phyloP scores from a whole-genome alignment of 1,140 invertebrate species.

The Subanguina moxae region DNA sequence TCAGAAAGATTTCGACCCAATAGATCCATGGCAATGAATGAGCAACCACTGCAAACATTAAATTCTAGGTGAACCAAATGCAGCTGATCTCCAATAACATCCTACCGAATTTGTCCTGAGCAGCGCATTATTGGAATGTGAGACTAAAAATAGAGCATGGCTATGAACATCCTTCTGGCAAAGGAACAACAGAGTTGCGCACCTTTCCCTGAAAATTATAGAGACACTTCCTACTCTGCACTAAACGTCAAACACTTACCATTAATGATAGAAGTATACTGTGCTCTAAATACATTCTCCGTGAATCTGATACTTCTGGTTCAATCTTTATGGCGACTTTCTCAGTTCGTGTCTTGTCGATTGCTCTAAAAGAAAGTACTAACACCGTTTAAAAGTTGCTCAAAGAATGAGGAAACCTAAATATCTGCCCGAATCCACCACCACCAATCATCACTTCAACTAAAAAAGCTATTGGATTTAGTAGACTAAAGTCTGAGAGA shows the following conservation, averaged over 20 bases:
- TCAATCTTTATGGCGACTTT: conserved; percentile 21
- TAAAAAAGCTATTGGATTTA: not conserved
- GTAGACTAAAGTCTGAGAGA: too few species aligned
- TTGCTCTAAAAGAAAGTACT: conserved; percentile 12
- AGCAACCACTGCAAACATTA: not conserved
- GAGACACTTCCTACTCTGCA: not conserved
- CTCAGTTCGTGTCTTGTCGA: conserved; percentile 12
- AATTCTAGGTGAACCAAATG: too few species aligned
- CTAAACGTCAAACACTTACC: conserved; percentile 5
- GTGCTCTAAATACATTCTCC: conserved; percentile 16
- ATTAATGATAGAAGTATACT: conserved; percentile 2
- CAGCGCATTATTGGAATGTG: conserved; percentile 15
- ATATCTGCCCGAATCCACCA: conserved; percentile 22
- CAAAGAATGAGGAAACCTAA: conserved; percentile 12
- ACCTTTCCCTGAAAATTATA: not conserved
- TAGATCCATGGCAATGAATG: conserved; percentile 20
- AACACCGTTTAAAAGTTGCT: too few species aligned
- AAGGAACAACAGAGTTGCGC: not conserved
- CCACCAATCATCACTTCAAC: conserved; percentile 16
- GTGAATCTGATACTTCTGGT: conserved; percentile 1
- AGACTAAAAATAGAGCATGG: conserved; percentile 5
- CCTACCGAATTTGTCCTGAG: conserved; percentile 11
- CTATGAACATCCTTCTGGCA: not conserved
- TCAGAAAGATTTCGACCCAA: conserved; percentile 19
- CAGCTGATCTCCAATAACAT: too few species aligned